Evolutionary conservation across 2,113 vertebrate species (phyloP), one percentile per base, ranked within the genome.

Genomic region (Callorhinus ursinus): DNA sequence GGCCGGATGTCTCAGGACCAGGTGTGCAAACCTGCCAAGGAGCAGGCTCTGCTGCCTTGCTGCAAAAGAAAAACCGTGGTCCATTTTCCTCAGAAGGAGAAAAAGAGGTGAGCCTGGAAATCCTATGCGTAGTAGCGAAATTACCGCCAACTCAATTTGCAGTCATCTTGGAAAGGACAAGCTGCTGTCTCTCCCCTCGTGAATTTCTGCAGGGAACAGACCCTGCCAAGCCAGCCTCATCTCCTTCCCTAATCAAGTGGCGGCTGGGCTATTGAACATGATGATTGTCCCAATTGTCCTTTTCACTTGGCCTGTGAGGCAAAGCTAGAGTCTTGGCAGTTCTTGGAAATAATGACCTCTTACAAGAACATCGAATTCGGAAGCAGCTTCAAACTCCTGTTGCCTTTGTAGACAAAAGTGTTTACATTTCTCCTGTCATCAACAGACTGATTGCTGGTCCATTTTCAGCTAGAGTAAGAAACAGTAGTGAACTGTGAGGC

Each of bases 281-380:
- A 21, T 53, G 93, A n/a, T 46, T 31, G 46, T 46, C 39, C 46
- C 83, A 59, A 0, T 22, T 42, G 67, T 74, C 61, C 46, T 84
- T 36, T 92, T 84, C 71, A 67, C 46, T 81, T 96, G 92, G 42
- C 90, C 71, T 96, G 12, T 67, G 91, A 97, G 90, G 94, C 59
- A 95, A 51, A 81, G 93, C 91, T 31, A 10, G 39, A 31, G 24
- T 42, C 65, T 90, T 82, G 72, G 31, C 63, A 26, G 51, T 53
- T 93, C 91, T 97, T 82, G 80, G 94, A 96, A 98, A 77, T 77
- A 84, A 82, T 97, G 90, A 57, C 74, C 49, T 97, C 33, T 11
- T 82, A 59, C 21, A 36, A 53, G 89, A 95, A 31, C 51, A 71
- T 61, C 36, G 28, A n/a, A n/a, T 89, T 88, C 79, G 26, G 22